Percentiles rank a stretch among this genome's conserved stretches.
phyloP scores from a whole-genome alignment of 2,797 vertebrate genomes.

The Lutjanus campechanus region DNA sequence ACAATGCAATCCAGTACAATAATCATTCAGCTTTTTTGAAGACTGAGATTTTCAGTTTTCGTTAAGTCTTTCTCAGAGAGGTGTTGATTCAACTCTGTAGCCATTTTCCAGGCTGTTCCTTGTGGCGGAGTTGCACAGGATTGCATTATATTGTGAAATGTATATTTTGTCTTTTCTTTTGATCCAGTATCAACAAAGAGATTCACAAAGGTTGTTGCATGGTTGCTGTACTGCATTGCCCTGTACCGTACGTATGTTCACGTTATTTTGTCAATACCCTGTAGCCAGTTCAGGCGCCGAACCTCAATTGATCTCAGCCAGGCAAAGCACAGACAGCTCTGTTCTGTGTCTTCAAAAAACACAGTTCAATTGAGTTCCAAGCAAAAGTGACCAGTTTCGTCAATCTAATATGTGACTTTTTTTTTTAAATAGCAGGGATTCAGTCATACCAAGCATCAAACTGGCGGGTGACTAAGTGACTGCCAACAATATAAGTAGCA shows the following conservation, averaged over 20 bases:
- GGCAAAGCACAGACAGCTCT: slow-evolving; percentile 17
- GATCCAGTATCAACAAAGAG: slow-evolving; percentile 29
- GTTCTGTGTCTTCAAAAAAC: not conserved
- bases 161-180: slow-evolving; percentile 31
- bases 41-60: not conserved
- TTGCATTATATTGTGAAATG: slow-evolving; percentile 30
- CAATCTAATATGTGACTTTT: not conserved
- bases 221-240: not conserved
- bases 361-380: not conserved
- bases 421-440: slow-evolving; percentile 26
- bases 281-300: not conserved
- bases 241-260: not conserved
- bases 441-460: slow-evolving; percentile 14
- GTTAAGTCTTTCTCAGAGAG: not conserved
- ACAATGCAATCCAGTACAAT: slow-evolving; percentile 8
- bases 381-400: slow-evolving; percentile 8
- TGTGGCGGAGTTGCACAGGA: slow-evolving; percentile 34
- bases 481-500: slow-evolving; percentile 17
- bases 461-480: slow-evolving; percentile 9
- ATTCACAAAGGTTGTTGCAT: slow-evolving; percentile 13
- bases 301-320: slow-evolving; percentile 5
- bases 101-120: slow-evolving; percentile 10
- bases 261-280: not conserved
- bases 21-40: not conserved
- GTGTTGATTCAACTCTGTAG: not conserved